A percentile compares a stretch with the other conserved stretches of the same genome.
These are phyloP conservation scores for Cinclus cinclus DNA, from an alignment of 2,113 vertebrate genomes.

Conservation along the genomic window DNA sequence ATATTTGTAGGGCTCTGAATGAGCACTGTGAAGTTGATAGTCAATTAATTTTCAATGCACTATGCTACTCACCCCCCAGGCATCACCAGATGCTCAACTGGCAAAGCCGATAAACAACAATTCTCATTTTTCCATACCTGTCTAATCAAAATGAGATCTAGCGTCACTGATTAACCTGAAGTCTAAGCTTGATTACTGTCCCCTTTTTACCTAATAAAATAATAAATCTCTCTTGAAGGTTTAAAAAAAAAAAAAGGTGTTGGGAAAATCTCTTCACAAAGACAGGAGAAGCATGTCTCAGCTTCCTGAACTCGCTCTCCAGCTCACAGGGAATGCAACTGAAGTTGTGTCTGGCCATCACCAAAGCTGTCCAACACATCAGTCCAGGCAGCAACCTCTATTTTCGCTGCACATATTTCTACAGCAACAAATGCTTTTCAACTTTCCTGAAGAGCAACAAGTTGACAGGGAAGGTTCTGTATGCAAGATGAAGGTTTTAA, in stretches of 20 bases:
- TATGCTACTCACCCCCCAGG: not conserved
- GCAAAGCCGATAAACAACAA: not conserved
- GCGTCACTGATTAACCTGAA: not conserved
- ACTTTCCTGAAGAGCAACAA: not conserved
- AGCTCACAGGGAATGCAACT: not conserved
- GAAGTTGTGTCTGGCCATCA: not conserved
- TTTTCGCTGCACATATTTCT: not conserved
- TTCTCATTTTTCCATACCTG: not conserved
- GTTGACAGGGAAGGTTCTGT: not conserved
- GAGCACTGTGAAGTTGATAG: slow-evolving; percentile 1
- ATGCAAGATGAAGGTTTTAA: not conserved
- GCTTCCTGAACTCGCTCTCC: not conserved
- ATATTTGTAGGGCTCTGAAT: not conserved
- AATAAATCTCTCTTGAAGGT: not conserved
- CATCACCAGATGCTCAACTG: slow-evolving; percentile 32
- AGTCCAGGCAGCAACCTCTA: not conserved
- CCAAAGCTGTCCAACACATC: not conserved
- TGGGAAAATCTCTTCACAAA: not conserved
- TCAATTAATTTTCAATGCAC: slow-evolving; percentile 34
- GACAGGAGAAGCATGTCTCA: not conserved
- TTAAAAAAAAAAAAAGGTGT: not conserved
- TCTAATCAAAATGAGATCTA: not conserved
- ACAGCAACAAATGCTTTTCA: not conserved
- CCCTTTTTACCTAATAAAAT: not conserved
- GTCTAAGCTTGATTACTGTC: not conserved